These are phyloP conservation scores for Melanchra persicariae DNA, from an alignment of 2,888 invertebrate genomes.

Conservation along the genomic window DNA sequence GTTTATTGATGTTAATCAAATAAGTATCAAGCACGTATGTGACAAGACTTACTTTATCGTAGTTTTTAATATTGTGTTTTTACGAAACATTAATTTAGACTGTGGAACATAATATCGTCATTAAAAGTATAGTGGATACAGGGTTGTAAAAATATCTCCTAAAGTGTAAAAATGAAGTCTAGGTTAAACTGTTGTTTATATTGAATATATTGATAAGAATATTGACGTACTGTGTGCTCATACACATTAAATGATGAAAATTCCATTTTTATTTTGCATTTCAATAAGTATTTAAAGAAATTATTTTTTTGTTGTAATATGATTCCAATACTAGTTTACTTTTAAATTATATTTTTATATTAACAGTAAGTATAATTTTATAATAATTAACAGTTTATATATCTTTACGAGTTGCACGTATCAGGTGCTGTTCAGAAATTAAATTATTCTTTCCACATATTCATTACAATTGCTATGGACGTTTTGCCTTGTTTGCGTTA, in stretches of 20 bases:
- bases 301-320: slow-evolving; percentile 71
- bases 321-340: slow-evolving; percentile 79
- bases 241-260: slow-evolving; percentile 82
- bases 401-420: slow-evolving; percentile 48
- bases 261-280: slow-evolving; percentile 87
- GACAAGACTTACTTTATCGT: slow-evolving; percentile 67
- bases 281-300: slow-evolving; percentile 75
- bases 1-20: slow-evolving; percentile 60
- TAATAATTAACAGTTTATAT: slow-evolving; percentile 66
- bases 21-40: slow-evolving; percentile 66
- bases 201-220: slow-evolving; percentile 87
- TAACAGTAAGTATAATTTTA: slow-evolving; percentile 79
- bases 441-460: slow-evolving; percentile 47
- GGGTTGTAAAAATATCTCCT: slow-evolving; percentile 91
- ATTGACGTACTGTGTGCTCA: slow-evolving; percentile 84
- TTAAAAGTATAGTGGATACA: slow-evolving; percentile 90
- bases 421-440: slow-evolving; percentile 55
- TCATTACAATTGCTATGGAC: slow-evolving; percentile 49
- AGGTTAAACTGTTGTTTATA: slow-evolving; percentile 88
- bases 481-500: slow-evolving; percentile 64
- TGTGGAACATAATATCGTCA: slow-evolving; percentile 82
- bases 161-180: slow-evolving; percentile 86
- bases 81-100: slow-evolving; percentile 77
- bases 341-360: slow-evolving; percentile 79
- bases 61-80: slow-evolving; percentile 63